These are phyloP conservation scores for Bradynema listronoti DNA, from an alignment of 1,140 invertebrate genomes.

Conservation along the genomic window DNA sequence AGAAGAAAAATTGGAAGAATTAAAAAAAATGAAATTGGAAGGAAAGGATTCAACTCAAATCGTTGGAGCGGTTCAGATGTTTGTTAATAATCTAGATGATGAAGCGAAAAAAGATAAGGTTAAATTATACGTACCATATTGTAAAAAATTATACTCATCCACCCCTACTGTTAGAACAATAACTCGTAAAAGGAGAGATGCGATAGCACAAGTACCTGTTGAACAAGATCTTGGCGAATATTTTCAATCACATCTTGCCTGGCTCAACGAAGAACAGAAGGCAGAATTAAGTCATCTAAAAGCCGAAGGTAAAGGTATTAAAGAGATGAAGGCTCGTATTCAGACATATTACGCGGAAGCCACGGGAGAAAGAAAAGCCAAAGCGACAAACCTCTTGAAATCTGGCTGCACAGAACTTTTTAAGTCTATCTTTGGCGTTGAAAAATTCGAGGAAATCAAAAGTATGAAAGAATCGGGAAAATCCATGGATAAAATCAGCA, in stretches of 20 bases:
- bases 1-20: conserved; percentile 36
- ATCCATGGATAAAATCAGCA: conserved; percentile 7
- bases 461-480: conserved; percentile 33
- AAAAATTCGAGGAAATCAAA: conserved; percentile 37
- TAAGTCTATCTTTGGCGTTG: conserved; percentile 27
- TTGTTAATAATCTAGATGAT: conserved; percentile 24
- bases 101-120: conserved; percentile 37
- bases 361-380: conserved; percentile 18
- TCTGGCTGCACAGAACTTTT: conserved; percentile 29
- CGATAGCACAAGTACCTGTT: background rate
- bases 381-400: conserved; percentile 19
- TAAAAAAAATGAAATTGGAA: conserved; percentile 41
- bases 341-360: conserved; percentile 29
- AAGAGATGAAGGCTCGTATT: conserved; percentile 34
- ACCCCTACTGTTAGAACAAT: background rate
- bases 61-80: conserved; percentile 29
- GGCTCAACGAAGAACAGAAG: conserved; percentile 32
- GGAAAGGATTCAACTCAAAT: conserved; percentile 25
- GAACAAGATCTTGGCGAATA: conserved; percentile 34
- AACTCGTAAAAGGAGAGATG: conserved; percentile 1
- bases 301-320: conserved; percentile 26
- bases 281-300: conserved; percentile 28
- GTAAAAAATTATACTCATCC: conserved; percentile 23
- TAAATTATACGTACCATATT: conserved; percentile 17
- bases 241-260: conserved; percentile 25